Conservation (phyloP, 2,888 invertebrate species). For the Melitaea athalia region DNA sequence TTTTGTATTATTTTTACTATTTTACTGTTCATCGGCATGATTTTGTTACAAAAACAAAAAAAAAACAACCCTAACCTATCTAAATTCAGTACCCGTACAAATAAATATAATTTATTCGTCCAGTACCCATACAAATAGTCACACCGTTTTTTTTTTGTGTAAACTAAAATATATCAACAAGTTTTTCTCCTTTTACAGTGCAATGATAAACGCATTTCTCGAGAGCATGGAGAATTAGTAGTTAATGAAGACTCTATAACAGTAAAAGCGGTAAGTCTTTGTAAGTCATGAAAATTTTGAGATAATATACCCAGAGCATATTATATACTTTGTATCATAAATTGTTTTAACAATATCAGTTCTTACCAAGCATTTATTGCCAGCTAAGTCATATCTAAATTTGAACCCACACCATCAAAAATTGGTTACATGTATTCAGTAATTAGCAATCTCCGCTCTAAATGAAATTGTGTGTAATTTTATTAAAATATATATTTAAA, state of each 20-base stretch:
- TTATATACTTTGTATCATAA: not conserved
- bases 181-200: conserved; percentile 58
- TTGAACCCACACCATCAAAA: not conserved
- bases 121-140: not conserved
- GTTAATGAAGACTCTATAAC: conserved; percentile 59
- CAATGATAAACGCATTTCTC: conserved; percentile 77
- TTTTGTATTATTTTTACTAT: too few species aligned
- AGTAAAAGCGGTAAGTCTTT: conserved; percentile 68
- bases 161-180: not conserved
- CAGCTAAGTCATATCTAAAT: too few species aligned
- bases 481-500: not conserved
- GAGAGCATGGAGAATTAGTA: conserved; percentile 75
- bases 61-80: too few species aligned
- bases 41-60: too few species aligned
- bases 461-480: not conserved
- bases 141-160: not conserved
- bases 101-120: too few species aligned
- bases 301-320: too few species aligned
- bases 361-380: too few species aligned
- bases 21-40: too few species aligned
- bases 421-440: not conserved
- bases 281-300: too few species aligned
- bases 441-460: too few species aligned
- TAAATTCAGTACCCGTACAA: too few species aligned
- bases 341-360: not conserved